Conservation (phyloP, 1,140 invertebrate species). For the Coptotermes formosanus region DNA sequence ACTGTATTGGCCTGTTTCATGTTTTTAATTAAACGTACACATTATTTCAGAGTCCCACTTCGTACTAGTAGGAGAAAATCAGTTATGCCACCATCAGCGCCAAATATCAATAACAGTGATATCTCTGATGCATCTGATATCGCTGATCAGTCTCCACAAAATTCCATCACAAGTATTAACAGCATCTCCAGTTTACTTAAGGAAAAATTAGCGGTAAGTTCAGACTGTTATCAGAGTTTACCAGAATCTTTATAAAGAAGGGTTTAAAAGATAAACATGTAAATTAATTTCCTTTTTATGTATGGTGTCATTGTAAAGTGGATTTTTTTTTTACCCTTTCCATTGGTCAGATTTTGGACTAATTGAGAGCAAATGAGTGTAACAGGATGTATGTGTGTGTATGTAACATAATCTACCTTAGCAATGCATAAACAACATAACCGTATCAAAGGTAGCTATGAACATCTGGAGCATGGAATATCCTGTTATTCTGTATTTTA, state of each 20-base stretch:
- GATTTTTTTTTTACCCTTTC: no score
- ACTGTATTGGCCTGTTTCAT: neutral
- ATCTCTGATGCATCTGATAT: slow-evolving; percentile 9
- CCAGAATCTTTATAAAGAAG: neutral
- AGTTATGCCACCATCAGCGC: slow-evolving; percentile 22
- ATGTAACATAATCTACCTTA: no score
- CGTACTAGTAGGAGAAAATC: slow-evolving; percentile 30
- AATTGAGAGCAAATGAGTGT: no score
- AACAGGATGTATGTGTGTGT: no score
- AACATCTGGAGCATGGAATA: no score
- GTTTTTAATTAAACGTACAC: neutral
- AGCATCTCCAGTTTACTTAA: slow-evolving; percentile 76
- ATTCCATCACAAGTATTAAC: slow-evolving; percentile 78
- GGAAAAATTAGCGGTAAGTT: slow-evolving; percentile 72
- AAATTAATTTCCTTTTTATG: no score
- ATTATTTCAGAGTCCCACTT: slow-evolving; percentile 30
- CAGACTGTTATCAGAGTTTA: neutral
- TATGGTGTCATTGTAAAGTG: no score
- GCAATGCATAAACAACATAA: no score
- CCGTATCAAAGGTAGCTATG: no score
- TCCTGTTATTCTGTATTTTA: no score
- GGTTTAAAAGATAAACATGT: no score
- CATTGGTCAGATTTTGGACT: no score
- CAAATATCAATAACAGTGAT: slow-evolving; percentile 24
- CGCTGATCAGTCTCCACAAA: slow-evolving; percentile 40